Evolutionary conservation across 2,888 invertebrate genomes (phyloP), one percentile per base, ranked within the genome.

Genomic region (Ophioninae sp.): DNA sequence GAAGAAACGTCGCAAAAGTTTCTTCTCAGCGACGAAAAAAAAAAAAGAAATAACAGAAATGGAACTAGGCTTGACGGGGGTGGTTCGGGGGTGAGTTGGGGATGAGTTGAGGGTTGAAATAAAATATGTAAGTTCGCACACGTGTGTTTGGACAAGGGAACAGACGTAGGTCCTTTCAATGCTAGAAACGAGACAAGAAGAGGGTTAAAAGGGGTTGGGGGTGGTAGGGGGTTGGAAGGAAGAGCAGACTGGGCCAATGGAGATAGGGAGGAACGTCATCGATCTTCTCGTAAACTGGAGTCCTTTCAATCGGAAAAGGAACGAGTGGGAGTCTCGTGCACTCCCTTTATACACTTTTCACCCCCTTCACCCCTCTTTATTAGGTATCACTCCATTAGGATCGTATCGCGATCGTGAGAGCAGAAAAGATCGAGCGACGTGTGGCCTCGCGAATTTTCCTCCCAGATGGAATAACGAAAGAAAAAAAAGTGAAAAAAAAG

Each of bases 241-340:
- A n/a, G n/a, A 51, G 22, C 63, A 39, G 0, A 44, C 37, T 56
- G 63, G 51, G 7, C 17, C 9, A 74, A n/a, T 63, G 30, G 30
- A 74, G 51, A 74, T 30, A 51, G 51, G 73, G 44, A n/a, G 5
- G 37, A 61, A 63, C 67, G 65, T 41, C 67, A 76, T 68, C 68
- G 68, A 76, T 76, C 68, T 68, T 76, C 59, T 22, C n/a, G 51
- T 41, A 9, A 17, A 23, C 56, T 67, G 61, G 79, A 23, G 73
- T 68, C 67, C 68, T 82, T 78, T 68, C 77, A 73, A 69, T 78
- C 39, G 67, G 63, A 73, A 74, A 63, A 63, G 58, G 20, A 69
- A 17, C 63, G 63, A 63, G 77, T 59, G 68, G n/a, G 17, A 51
- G 17, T 30, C 68, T 44, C 61, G 3, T 37, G 51, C 23, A 56